phyloP scores from a whole-genome alignment of 1,140 invertebrate genomes.

The Mesaphorura yosii region DNA sequence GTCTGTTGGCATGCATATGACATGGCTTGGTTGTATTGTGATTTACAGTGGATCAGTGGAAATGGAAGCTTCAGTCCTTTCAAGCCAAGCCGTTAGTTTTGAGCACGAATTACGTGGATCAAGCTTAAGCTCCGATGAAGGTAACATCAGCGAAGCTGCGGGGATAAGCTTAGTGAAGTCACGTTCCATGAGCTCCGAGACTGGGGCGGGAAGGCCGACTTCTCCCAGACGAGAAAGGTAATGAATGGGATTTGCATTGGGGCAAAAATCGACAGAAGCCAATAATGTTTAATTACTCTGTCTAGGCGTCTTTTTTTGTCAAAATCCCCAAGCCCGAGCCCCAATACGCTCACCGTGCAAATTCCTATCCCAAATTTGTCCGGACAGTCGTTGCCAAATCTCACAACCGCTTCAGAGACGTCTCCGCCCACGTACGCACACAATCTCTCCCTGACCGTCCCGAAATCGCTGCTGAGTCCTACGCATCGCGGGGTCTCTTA shows the following conservation, averaged over 20 bases:
- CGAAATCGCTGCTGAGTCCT: slow-evolving; percentile 26
- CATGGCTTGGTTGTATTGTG: background rate
- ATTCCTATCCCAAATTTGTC: slow-evolving; percentile 49
- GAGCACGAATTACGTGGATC: slow-evolving; percentile 45
- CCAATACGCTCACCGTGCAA: slow-evolving; percentile 63
- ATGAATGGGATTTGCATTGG: background rate
- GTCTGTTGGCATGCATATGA: background rate
- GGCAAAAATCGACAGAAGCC: background rate
- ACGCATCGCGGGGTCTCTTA: slow-evolving; percentile 54
- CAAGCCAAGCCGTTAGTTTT: slow-evolving; percentile 45
- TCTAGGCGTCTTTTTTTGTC: slow-evolving; percentile 31
- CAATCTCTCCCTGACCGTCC: slow-evolving; percentile 36
- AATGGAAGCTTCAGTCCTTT: slow-evolving; percentile 47
- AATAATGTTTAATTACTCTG: too few relatives aligned
- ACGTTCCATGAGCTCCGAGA: slow-evolving; percentile 25
- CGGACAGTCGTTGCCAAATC: slow-evolving; percentile 60
- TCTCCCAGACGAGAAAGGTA: slow-evolving; percentile 32
- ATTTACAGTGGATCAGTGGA: slow-evolving; percentile 55
- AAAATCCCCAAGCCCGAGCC: slow-evolving; percentile 43
- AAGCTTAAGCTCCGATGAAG: slow-evolving; percentile 49
- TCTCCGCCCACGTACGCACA: slow-evolving; percentile 39
- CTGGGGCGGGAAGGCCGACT: slow-evolving; percentile 22
- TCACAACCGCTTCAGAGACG: slow-evolving; percentile 45
- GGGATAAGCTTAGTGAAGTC: slow-evolving; percentile 12
- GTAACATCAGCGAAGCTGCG: slow-evolving; percentile 32